phyloP scores from a whole-genome alignment of 1,140 invertebrate genomes.

The Achroia grisella region DNA sequence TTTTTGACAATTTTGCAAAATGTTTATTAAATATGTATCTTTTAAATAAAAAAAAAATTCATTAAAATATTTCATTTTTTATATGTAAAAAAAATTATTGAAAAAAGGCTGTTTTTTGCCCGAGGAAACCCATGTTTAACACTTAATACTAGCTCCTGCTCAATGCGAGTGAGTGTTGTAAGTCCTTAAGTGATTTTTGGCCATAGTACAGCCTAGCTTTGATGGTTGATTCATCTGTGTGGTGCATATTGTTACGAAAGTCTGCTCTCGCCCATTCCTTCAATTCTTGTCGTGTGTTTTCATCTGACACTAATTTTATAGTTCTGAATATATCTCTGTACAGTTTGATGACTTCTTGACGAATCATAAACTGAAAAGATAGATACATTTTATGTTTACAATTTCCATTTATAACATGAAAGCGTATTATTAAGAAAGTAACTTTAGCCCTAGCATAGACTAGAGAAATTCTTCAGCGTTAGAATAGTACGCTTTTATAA shows the following conservation, averaged over 20 bases:
- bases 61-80: too few relatives aligned
- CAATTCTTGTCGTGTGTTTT: conserved; percentile 76
- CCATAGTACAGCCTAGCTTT: conserved; percentile 82
- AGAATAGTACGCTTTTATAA: too few relatives aligned
- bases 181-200: conserved; percentile 78
- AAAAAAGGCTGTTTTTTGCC: too few relatives aligned
- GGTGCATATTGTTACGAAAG: conserved; percentile 80
- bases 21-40: too few relatives aligned
- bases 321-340: conserved; percentile 82
- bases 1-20: too few relatives aligned
- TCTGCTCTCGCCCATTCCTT: conserved; percentile 81
- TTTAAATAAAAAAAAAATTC: too few relatives aligned
- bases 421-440: too few relatives aligned
- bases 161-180: conserved; percentile 77
- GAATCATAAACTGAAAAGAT: conserved; percentile 81
- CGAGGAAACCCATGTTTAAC: too few relatives aligned
- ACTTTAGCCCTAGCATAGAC: too few relatives aligned
- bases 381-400: neutral
- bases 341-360: conserved; percentile 83
- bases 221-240: conserved; percentile 80
- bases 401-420: too few relatives aligned
- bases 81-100: too few relatives aligned
- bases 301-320: conserved; percentile 78
- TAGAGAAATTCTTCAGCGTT: too few relatives aligned
- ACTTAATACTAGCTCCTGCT: conserved; percentile 45